A percentile compares a stretch with the other conserved stretches of the same genome.
These are phyloP conservation scores for Rousettus leschenaultii DNA, from an alignment of 2,113 vertebrate genomes.

Conservation along the genomic window DNA sequence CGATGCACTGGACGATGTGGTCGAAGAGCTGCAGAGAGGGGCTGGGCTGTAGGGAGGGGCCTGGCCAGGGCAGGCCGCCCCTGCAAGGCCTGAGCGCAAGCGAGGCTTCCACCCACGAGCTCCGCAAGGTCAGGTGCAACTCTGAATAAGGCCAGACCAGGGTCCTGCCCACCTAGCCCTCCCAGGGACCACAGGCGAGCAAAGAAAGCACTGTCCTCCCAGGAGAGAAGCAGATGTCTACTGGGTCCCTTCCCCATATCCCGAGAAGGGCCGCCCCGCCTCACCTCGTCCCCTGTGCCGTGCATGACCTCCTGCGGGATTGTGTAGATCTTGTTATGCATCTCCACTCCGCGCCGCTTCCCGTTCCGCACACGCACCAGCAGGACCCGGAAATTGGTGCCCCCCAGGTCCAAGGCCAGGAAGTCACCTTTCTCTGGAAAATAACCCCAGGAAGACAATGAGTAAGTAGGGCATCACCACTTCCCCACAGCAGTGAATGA, in stretches of 20 bases:
- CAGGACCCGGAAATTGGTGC: constrained; percentile 96
- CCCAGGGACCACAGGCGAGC: neutral
- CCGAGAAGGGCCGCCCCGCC: neutral
- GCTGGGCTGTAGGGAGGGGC: neutral
- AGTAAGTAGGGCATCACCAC: neutral
- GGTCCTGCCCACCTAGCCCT: neutral
- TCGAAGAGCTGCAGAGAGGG: constrained; percentile 89
- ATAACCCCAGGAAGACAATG: neutral
- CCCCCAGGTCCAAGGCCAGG: constrained; percentile 95
- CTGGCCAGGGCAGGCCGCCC: neutral
- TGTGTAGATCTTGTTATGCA: constrained; percentile 98
- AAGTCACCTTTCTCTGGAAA: constrained; percentile 94
- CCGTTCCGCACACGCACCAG: constrained; percentile 90
- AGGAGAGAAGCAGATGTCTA: neutral
- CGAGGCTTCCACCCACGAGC: neutral
- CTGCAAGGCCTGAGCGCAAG: neutral
- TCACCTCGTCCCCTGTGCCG: constrained; percentile 95
- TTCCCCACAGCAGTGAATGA: neutral
- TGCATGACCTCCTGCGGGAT: constrained; percentile 95
- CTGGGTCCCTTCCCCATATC: neutral
- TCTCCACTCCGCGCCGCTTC: constrained; percentile 88
- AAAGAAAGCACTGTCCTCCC: neutral
- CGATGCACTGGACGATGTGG: constrained; percentile 94
- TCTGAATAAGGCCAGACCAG: neutral
- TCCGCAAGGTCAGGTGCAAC: neutral